Evolutionary conservation across 2,113 vertebrate genomes (phyloP).

Genomic region (Labrus mixtus): DNA sequence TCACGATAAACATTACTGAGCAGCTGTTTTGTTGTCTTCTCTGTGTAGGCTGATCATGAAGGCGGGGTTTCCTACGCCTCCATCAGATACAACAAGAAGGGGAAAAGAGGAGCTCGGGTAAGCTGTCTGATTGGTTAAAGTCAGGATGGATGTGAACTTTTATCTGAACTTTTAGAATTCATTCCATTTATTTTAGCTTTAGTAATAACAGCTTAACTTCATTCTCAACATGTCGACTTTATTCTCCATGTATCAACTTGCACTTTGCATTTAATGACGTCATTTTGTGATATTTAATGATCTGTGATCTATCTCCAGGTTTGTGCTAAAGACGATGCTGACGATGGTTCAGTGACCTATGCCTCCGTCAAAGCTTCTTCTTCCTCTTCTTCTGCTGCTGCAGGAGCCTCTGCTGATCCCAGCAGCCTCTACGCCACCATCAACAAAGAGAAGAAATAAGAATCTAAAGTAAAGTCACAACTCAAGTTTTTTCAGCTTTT

Average conservation of each 20-base stretch:
- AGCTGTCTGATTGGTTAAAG: neutral
- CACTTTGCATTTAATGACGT: too few species aligned
- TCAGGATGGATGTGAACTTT: too few species aligned
- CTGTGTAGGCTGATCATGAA: constrained; percentile 2
- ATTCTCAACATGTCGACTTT: too few species aligned
- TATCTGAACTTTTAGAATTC: too few species aligned
- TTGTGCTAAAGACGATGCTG: too few species aligned
- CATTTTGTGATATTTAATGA: neutral
- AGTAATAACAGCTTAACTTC: too few species aligned
- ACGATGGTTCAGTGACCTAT: constrained; percentile 18
- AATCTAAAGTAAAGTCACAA: neutral
- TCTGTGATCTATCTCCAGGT: neutral
- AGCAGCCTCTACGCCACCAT: neutral
- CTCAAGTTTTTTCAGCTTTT: too few species aligned
- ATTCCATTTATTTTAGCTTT: too few species aligned
- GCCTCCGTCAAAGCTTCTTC: neutral
- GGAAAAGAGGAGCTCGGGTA: neutral
- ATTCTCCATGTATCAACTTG: too few species aligned
- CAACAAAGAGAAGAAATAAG: neutral
- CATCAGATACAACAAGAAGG: neutral
- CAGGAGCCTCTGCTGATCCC: neutral
- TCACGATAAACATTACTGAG: too few species aligned
- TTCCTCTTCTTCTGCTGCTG: neutral
- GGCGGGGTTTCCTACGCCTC: neutral
- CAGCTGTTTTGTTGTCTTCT: neutral